Evolutionary conservation across 2,888 invertebrate genomes (phyloP).

Genomic region (Macroteleia sp.): DNA sequence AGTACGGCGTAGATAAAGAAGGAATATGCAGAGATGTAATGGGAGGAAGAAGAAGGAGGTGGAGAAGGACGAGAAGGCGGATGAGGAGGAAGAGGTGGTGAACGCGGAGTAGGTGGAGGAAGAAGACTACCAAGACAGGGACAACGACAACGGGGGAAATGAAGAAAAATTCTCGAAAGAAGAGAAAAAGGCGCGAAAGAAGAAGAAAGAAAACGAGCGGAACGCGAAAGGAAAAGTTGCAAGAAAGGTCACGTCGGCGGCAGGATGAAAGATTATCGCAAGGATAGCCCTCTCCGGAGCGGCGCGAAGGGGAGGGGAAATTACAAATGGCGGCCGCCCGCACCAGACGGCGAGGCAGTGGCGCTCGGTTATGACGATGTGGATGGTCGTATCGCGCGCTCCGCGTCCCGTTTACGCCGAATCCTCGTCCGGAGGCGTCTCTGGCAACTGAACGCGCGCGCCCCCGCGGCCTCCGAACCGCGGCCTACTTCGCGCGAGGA

Average conservation of each 20-base stretch:
- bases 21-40: constrained; percentile 27
- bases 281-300: constrained; percentile 30
- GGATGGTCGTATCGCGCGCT: constrained; percentile 13
- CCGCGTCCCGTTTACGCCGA: constrained; percentile 1
- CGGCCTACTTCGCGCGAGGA: constrained; percentile 7
- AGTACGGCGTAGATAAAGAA: constrained; percentile 7
- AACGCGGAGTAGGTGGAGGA: background rate
- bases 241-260: constrained; percentile 16
- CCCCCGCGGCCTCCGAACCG: background rate
- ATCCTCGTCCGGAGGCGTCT: background rate
- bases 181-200: background rate
- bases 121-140: constrained; percentile 12
- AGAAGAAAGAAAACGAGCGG: background rate
- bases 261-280: constrained; percentile 50
- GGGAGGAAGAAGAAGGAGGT: constrained; percentile 12
- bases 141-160: constrained; percentile 7
- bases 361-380: constrained; percentile 37
- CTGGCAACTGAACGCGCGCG: constrained; percentile 10
- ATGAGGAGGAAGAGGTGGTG: constrained; percentile 13
- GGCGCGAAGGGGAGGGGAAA: constrained; percentile 39
- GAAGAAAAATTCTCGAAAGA: constrained; percentile 23
- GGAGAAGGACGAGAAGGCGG: background rate
- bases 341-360: constrained; percentile 46
- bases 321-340: constrained; percentile 55
- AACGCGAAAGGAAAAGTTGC: constrained; percentile 22